These are phyloP conservation scores for Lepus oiostolus DNA, from an alignment of 2,797 vertebrate genomes.

Conservation along the genomic window DNA sequence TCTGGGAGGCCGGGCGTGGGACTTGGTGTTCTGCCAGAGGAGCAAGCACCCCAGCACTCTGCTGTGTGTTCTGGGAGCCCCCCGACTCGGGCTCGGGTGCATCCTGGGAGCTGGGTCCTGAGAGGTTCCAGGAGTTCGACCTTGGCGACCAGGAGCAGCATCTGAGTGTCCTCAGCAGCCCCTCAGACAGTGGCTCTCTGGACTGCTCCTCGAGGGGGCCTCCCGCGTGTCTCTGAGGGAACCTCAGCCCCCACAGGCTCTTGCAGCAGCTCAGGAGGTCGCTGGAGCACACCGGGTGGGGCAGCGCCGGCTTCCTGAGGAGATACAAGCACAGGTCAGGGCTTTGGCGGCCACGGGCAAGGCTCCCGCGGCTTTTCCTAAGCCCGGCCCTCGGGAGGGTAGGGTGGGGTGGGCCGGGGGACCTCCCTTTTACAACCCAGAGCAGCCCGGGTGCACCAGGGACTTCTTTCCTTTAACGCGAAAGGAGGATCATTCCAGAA, in stretches of 20 bases:
- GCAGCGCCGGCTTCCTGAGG: constrained; percentile 82
- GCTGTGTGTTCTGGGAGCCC: not conserved
- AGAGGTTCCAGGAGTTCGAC: constrained; percentile 3
- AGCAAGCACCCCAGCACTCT: not conserved
- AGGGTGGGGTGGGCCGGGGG: not conserved
- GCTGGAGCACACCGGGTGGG: constrained; percentile 37
- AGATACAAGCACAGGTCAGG: constrained; percentile 75
- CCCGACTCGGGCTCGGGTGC: not conserved
- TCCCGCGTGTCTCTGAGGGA: constrained; percentile 74
- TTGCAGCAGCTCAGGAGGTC: constrained; percentile 82
- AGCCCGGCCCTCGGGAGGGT: not conserved
- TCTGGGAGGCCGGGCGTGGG: not conserved
- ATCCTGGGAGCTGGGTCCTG: not conserved
- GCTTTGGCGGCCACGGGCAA: not conserved
- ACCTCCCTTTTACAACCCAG: not conserved
- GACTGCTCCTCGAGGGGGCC: not conserved
- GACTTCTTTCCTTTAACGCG: not conserved
- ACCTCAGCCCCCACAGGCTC: constrained; percentile 74
- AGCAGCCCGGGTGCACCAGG: not conserved
- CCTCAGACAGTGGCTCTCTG: not conserved
- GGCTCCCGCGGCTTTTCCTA: not conserved
- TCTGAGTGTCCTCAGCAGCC: not conserved
- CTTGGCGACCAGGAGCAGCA: not conserved
- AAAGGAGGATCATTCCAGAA: not conserved
- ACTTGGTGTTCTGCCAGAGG: not conserved